Base-by-base conservation (phyloP, 2,888 invertebrate genomes). In the Drosophila kanekoi region DNA sequence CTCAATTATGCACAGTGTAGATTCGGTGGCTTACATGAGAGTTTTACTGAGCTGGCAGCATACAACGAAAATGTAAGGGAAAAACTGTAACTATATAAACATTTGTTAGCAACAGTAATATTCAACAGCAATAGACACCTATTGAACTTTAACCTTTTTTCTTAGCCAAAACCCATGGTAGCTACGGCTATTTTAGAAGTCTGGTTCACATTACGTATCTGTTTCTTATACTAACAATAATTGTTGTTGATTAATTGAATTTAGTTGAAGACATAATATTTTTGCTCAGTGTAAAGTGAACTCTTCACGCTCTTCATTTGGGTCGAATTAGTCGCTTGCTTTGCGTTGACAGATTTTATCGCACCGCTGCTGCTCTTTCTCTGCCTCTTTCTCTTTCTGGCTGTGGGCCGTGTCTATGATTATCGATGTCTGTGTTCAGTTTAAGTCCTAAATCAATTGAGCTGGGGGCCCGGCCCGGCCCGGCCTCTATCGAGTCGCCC, bases 401-500 rank as follows among this genome's bases (percentile, higher is more conserved):
- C 20, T 20, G 44, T 18, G 14, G 38, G 18, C 13, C 52, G 16
- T 62, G 49, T 49, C 56, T 56, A 59, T 66, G 37, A 70, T 74
- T 74, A 74, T 75, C 57, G 47, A 16, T 49, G 32, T 37, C 32
- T 37, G 16, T 44, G 57, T 18, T 63, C 72, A 53, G 44, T 38
- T 68, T 71, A 77, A 82, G 62, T 66, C 67, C 70, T 67, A 82
- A 82, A 75, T 82, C 82, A 79, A 85, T 82, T 82, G 79, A 76
- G 16, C 58, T 51, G 58, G 47, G 23, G 60, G 60, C 79, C 80
- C 80, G 60, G 60, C 79, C 80, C 80, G 60, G 60, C 79, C 80
- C 80, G 60, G 60, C 79, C 80, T 77, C 77, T 75, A 77, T 74
- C 57, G 74, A 41, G 63, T 64, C 57, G 82, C 63, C 85, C 82